Evolutionary conservation across 2,797 vertebrate genomes (phyloP), one percentile per base, ranked within the genome.

Genomic region (Liasis olivaceus): DNA sequence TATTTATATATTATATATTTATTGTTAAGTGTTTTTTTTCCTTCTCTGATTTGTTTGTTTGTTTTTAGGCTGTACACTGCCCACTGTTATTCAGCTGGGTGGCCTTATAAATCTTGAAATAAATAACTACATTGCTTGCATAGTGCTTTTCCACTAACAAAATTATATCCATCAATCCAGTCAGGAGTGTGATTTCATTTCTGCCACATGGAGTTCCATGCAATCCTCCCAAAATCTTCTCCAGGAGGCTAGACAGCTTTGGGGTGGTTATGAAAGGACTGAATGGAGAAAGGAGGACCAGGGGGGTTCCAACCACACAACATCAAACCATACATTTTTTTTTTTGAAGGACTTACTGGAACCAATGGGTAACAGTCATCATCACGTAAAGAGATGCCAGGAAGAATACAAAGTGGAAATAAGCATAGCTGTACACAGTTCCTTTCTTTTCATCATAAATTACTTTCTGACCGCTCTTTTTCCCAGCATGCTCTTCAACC

Each of bases 341-440:
- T 89, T 31, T 93, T 91, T 7, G n/a, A 2, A 15, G 12, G 7
- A 98, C 99, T 98, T 97, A 99, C 99, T 99, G 98, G 98, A 99
- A 99, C 99, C 99, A 99, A 95, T 99, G 99, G 96, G 99, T 99
- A 94, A 99, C 97, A 0, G 99, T 99, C 99, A 99, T 99, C 99
- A 99, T 99, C 96, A 99, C 98, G 0, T 99, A 99, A 22, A 99
- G 99, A 0, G 99, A 99, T 72, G 99, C 99, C 92, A 99, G 96
- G 95, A 99, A 99, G 98, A 99, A 99, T 96, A 99, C 98, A 0
- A 98, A 98, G 95, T 99, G 99, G 97, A 99, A 99, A 96, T 98
- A 99, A 91, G 98, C 26, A 7, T 99, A 99, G 96, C 98, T 98
- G 93, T 99, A 99, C 92, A 99, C 97, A 0, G 99, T 99, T 93